Evolutionary conservation across 2,113 vertebrate genomes (phyloP), one percentile per base, ranked within the genome.

Genomic region (Hypomesus transpacificus): DNA sequence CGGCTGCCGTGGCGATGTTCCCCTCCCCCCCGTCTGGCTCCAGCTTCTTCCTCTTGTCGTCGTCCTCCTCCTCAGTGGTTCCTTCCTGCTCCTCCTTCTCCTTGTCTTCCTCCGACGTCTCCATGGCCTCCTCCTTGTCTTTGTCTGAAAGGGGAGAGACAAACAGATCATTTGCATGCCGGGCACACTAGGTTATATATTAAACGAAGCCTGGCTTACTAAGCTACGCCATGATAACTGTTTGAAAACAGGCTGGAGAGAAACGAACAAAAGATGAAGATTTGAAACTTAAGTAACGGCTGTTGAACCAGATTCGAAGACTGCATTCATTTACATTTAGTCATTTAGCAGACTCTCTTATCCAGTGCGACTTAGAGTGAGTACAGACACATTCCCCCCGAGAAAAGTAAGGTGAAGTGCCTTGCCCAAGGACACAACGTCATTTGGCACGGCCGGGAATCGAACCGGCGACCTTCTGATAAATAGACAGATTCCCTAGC

Each of bases 1-100:
- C 97, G 2, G 97, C 96, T 0, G 97, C 97, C 0, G 97, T 99
- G 56, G 96, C 96, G 0, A 98, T 96, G 21, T 98, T 99, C 14
- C 96, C 96, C 84, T 98, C 97, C 0, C 94, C 96, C 20, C 97
- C 94, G 70, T 98, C 96, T 0, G 94, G 93, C 18, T 98, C 96
- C 75, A 93, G 87, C 82, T 94, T 95, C 90, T 93, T 97, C 91
- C 90, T 94, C 70, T 91, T 92, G 0, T 93, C 87, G 54, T 95
- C 93, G 0, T 66, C 87, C 8, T 96, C 95, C 66, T 87, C 91
- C 52, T 95, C 94, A 65, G 91, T 91, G 66, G 87, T 79, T 0
- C 79, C 17, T 3, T 91, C 88, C 67, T 95, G 94, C 78, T 95
- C 96, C 79, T 94, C 94, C 78, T 94, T 95, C 0, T 97, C 96